A percentile compares a stretch with the other conserved stretches of the same genome.
These are phyloP conservation scores for Streptopelia turtur DNA, from an alignment of 2,797 vertebrate genomes.

Conservation along the genomic window DNA sequence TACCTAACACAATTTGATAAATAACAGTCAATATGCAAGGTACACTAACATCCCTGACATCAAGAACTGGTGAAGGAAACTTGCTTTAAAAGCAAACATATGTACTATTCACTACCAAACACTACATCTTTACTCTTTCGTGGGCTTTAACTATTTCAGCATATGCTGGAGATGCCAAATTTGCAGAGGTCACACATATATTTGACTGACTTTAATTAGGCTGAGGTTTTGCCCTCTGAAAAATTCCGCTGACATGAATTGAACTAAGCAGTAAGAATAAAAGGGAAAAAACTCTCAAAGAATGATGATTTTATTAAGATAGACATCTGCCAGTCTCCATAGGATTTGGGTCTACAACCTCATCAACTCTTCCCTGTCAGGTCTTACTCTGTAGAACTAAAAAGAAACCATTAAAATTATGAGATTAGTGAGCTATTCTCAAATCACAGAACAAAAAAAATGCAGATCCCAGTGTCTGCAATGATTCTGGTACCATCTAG, in stretches of 20 bases:
- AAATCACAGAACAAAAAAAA: not conserved
- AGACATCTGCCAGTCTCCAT: not conserved
- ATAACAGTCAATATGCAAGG: not conserved
- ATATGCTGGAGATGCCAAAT: not conserved
- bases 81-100: not conserved
- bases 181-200: not conserved
- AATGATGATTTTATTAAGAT: not conserved
- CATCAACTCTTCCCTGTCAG: not conserved
- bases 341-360: not conserved
- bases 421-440: not conserved
- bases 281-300: not conserved
- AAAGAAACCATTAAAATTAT: not conserved
- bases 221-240: not conserved
- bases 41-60: not conserved
- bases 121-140: not conserved
- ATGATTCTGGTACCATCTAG: slow-evolving; percentile 67
- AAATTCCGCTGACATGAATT: not conserved
- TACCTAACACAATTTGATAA: not conserved
- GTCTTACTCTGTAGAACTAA: not conserved
- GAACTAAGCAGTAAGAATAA: not conserved
- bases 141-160: not conserved
- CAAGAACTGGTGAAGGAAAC: not conserved
- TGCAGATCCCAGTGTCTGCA: not conserved
- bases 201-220: not conserved
- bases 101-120: not conserved